Evolutionary conservation across 1,140 invertebrate species (phyloP).

Genomic region (Chionoecetes opilio): DNA sequence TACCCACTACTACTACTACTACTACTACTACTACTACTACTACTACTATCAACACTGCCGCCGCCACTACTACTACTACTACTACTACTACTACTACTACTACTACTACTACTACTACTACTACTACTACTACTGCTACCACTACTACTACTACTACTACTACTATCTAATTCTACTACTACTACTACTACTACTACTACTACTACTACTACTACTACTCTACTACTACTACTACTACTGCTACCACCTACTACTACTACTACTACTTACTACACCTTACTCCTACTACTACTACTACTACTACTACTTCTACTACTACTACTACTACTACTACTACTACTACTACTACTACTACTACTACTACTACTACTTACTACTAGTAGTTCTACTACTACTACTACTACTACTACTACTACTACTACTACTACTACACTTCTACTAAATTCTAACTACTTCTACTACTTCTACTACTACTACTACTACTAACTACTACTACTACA

Average conservation of each 20-base stretch:
- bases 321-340: not conserved
- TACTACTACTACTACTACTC: not conserved
- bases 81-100: not conserved
- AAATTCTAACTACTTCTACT: too few relatives aligned
- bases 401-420: not conserved
- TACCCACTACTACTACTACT: too few relatives aligned
- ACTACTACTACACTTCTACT: too few relatives aligned
- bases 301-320: not conserved
- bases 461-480: too few relatives aligned
- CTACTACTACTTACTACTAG: not conserved
- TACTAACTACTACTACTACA: too few relatives aligned
- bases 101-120: not conserved
- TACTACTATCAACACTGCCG: too few relatives aligned
- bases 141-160: slow-evolving; percentile 13
- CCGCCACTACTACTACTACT: not conserved
- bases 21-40: too few relatives aligned
- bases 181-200: not conserved
- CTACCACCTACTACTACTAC: not conserved
- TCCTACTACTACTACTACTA: too few relatives aligned
- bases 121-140: too few relatives aligned
- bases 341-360: not conserved
- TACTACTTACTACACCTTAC: too few relatives aligned
- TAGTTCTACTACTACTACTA: not conserved
- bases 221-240: not conserved
- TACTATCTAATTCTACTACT: not conserved